Evolutionary conservation across 2,113 vertebrate species (phyloP), one percentile per base, ranked within the genome.

Genomic region (Fregetta grallaria): DNA sequence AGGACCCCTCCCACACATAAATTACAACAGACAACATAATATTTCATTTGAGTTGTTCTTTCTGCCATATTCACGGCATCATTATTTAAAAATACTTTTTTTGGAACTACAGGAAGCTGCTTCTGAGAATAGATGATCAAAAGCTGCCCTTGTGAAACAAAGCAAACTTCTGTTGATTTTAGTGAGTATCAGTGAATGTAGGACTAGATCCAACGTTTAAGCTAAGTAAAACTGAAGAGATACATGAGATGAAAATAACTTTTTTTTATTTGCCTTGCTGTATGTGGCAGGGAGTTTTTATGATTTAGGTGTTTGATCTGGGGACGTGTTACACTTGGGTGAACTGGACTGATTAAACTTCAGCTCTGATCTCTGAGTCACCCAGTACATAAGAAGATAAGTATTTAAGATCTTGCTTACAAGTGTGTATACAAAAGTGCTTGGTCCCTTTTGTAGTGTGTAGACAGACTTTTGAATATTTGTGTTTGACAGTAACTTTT

Each of bases 341-440:
- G 81, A 77, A 45, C 84, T 67, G 79, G 70, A 63, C 30, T 88
- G 72, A 91, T 97, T 91, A 75, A 97, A 90, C 42, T 89, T 95
- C 2, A 6, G 27, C 59, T 90, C 77, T 81, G 30, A 77, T 96
- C 82, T 95, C 77, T 68, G 45, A 77, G 56, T 94, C 50, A 29
- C 65, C 40, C 59, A 83, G 10, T 55, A 58, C 3, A 30, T 78
- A 63, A 74, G 65, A 90, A 89, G 86, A 70, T 86, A 83, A 94
- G 67, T 67, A 83, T 59, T 88, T 81, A 50, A 91, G 53, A 45
- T 88, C 58, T 75, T 77, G 45, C 50, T 83, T 66, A 7, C 67
- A 67, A 73, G 38, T 62, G 36, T 52, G 87, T 62, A 21, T 53
- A 30, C 23, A 59, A 12, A 88, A 84, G 53, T 9, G 13, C 63